These are phyloP conservation scores for Pangasianodon hypophthalmus DNA, from an alignment of 2,113 vertebrate species.

Conservation along the genomic window DNA sequence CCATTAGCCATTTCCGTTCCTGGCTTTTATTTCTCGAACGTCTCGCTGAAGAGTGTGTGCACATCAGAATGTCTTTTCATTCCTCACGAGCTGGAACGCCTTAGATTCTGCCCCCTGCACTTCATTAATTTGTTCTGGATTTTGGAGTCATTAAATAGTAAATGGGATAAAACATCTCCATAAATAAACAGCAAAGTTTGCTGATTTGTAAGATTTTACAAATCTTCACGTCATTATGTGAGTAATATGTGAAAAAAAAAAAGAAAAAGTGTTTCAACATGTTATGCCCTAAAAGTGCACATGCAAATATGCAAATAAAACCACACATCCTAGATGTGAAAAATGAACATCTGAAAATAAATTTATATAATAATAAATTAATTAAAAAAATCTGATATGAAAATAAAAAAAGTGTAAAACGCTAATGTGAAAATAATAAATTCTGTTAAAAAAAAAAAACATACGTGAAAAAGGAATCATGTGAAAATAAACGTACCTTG, in stretches of 20 bases:
- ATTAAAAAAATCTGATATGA: too few relatives aligned
- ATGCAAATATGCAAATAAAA: background rate
- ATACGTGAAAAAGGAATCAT: background rate
- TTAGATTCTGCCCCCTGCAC: background rate
- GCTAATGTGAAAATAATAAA: background rate
- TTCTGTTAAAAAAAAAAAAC: background rate
- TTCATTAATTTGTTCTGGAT: background rate
- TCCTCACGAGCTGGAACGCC: constrained; percentile 12
- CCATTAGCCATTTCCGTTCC: constrained; percentile 31
- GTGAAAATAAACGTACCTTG: background rate
- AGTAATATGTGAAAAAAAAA: background rate
- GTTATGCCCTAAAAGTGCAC: background rate
- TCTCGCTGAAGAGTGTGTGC: background rate
- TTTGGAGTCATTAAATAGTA: background rate
- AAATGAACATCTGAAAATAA: background rate
- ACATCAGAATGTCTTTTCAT: background rate
- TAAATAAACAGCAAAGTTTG: background rate
- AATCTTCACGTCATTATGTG: background rate
- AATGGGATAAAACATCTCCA: background rate
- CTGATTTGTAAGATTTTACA: background rate
- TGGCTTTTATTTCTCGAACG: constrained; percentile 7
- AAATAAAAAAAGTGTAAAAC: background rate
- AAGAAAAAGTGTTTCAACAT: background rate
- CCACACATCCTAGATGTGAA: background rate
- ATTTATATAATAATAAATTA: background rate